These are phyloP conservation scores for Diarsia mendica DNA, from an alignment of 2,888 invertebrate genomes.

Conservation along the genomic window DNA sequence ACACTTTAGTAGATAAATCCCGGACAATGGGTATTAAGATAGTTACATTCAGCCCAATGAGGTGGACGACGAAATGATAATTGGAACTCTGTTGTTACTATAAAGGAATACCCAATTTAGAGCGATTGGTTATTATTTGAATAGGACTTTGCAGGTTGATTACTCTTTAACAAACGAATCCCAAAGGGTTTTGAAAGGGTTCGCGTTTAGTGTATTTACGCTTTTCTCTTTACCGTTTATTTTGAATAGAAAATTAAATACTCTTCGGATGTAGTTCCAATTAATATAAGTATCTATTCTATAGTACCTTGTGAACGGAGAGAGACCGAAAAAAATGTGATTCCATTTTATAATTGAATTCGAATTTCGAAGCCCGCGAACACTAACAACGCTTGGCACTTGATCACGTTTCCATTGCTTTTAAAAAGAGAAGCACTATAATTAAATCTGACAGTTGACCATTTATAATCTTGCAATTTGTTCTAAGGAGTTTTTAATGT, in stretches of 20 bases:
- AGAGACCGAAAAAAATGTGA: constrained; percentile 22
- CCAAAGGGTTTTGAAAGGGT: constrained; percentile 37
- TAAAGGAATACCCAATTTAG: constrained; percentile 46
- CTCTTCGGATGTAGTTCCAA: constrained; percentile 37
- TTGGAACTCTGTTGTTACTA: constrained; percentile 43
- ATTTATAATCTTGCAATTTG: constrained; percentile 46
- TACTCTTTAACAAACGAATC: constrained; percentile 54
- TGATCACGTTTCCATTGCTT: constrained; percentile 54
- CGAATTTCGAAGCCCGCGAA: constrained; percentile 41
- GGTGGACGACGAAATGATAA: constrained; percentile 39
- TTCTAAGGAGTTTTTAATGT: constrained; percentile 20
- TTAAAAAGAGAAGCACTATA: constrained; percentile 50
- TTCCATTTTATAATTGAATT: constrained; percentile 50
- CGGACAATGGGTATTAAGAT: constrained; percentile 14
- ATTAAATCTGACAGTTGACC: constrained; percentile 58
- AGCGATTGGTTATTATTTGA: constrained; percentile 57
- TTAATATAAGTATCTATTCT: constrained; percentile 36
- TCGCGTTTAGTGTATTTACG: constrained; percentile 39
- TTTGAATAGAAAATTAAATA: constrained; percentile 48
- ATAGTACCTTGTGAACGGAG: constrained; percentile 9
- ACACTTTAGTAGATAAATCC: constrained; percentile 17
- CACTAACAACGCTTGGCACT: constrained; percentile 43
- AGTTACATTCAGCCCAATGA: constrained; percentile 16
- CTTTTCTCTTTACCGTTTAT: constrained; percentile 35
- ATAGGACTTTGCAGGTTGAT: constrained; percentile 55